A percentile compares a stretch with the other conserved stretches of the same genome.
Conservation (phyloP, 2,797 vertebrate species). For the Tenualosa ilisha region DNA sequence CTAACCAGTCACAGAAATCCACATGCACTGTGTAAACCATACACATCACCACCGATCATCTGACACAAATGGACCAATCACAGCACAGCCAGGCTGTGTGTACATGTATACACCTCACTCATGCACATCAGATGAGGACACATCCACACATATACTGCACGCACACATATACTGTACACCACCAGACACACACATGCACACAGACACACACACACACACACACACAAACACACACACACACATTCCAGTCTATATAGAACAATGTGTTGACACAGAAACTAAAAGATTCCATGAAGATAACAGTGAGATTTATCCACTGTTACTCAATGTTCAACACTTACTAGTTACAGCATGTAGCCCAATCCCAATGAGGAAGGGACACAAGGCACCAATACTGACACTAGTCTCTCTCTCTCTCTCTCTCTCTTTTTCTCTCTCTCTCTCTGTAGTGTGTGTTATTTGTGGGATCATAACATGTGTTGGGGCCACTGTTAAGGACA, state of each 20-base stretch:
- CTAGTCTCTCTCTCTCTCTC: too few relatives aligned
- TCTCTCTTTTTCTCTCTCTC: too few relatives aligned
- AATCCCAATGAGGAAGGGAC: too few relatives aligned
- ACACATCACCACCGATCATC: background rate
- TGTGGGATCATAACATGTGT: constrained; percentile 27
- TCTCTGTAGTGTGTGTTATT: background rate
- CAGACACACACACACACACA: constrained; percentile 20
- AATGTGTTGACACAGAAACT: too few relatives aligned
- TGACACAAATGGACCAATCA: background rate
- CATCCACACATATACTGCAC: background rate
- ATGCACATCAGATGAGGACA: constrained; percentile 29
- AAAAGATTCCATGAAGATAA: too few relatives aligned
- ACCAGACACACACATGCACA: constrained; percentile 9
- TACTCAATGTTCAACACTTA: too few relatives aligned
- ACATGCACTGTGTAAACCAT: background rate
- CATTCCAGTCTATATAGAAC: background rate
- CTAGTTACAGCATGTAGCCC: too few relatives aligned
- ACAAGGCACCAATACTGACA: too few relatives aligned
- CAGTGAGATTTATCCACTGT: too few relatives aligned
- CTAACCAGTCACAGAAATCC: background rate
- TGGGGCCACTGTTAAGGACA: background rate
- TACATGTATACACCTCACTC: constrained; percentile 33
- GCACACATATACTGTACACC: background rate
- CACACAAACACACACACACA: constrained; percentile 25
- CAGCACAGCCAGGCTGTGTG: background rate